Evolutionary conservation across 2,113 vertebrate genomes (phyloP).

Genomic region (Oreochromis spilurus): DNA sequence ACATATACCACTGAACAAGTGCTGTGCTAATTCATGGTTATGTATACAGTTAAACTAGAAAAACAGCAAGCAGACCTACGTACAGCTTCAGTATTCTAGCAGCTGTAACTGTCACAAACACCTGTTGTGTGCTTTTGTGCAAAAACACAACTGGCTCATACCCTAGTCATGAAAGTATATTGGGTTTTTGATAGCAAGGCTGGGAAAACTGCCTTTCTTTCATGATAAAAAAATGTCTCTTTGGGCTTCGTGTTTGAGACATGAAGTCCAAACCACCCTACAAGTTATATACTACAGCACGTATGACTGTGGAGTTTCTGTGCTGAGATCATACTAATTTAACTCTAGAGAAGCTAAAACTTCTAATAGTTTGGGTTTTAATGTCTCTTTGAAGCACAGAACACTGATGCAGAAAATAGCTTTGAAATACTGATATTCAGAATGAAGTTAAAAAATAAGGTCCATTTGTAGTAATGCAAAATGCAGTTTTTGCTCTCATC

Average conservation of each 20-base stretch:
- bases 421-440: neutral
- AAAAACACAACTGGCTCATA: neutral
- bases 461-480: constrained; percentile 10
- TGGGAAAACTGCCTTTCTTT: neutral
- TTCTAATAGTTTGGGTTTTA: neutral
- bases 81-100: neutral
- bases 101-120: neutral
- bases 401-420: constrained; percentile 1
- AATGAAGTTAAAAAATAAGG: neutral
- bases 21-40: neutral
- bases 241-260: neutral
- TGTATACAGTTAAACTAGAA: neutral
- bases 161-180: neutral
- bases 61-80: neutral
- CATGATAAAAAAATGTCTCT: neutral
- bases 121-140: neutral
- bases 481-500: constrained; percentile 9
- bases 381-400: neutral
- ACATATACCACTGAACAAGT: neutral
- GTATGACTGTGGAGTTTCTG: neutral
- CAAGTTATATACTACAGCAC: neutral
- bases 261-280: neutral
- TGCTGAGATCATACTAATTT: neutral
- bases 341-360: neutral
- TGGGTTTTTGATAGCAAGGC: neutral